phyloP scores from a whole-genome alignment of 2,888 invertebrate species.

The Monochamus alternatus region DNA sequence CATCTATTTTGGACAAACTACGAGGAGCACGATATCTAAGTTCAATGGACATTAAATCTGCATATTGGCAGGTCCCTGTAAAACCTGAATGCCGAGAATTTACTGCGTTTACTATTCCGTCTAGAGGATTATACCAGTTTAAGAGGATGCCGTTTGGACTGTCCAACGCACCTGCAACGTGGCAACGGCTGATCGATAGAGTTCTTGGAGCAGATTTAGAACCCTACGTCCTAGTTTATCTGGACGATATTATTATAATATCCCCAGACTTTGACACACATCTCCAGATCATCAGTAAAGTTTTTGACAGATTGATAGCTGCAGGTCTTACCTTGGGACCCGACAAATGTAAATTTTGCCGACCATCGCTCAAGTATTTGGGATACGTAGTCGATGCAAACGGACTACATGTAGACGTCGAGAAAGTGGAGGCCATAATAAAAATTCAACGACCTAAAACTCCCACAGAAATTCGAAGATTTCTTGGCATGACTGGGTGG shows the following conservation, averaged over 20 bases:
- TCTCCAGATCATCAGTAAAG: constrained; percentile 35
- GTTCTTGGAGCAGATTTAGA: constrained; percentile 41
- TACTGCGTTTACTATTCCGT: constrained; percentile 32
- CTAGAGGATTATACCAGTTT: constrained; percentile 36
- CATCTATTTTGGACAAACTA: constrained; percentile 35
- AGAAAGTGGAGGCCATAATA: constrained; percentile 43
- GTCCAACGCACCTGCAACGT: constrained; percentile 33
- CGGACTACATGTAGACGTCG: constrained; percentile 48
- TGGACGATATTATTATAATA: constrained; percentile 48
- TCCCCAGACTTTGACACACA: constrained; percentile 45
- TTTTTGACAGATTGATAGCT: constrained; percentile 47
- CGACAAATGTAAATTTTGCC: constrained; percentile 55
- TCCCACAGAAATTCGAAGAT: constrained; percentile 39
- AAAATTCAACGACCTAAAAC: constrained; percentile 40
- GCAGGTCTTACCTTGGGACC: constrained; percentile 48
- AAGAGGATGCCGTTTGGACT: constrained; percentile 39
- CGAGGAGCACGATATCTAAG: constrained; percentile 32
- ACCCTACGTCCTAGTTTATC: constrained; percentile 48
- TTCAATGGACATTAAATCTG: constrained; percentile 35
- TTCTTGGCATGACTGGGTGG: constrained; percentile 45
- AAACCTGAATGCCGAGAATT: constrained; percentile 29
- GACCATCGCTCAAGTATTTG: constrained; percentile 53
- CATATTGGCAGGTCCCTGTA: constrained; percentile 31
- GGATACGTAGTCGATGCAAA: constrained; percentile 57
- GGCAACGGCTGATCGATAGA: constrained; percentile 36